Base-by-base conservation (phyloP, 2,797 vertebrate genomes). In the Xerus rutilus region DNA sequence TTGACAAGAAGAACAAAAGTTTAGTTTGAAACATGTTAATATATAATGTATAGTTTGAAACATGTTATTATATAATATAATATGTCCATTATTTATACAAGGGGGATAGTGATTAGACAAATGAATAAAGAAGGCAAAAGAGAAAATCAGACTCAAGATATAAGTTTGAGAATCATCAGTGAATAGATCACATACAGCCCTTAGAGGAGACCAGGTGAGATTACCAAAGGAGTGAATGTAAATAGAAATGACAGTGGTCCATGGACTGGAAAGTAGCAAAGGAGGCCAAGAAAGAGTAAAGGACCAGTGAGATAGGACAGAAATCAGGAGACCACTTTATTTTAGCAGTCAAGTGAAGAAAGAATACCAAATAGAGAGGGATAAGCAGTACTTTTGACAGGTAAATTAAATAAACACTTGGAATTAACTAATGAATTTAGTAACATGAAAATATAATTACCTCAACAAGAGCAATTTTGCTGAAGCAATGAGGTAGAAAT, bases 361-460 rank as follows among this genome's bases (percentile, higher is more conserved):
- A 35, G n/a, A 23, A 39, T 20, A 49, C 8, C 64, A 17, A 20
- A 74, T 21, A 74, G 18, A 13, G 23, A 65, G 23, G 25, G 32
- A 7, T 21, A 7, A 15, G 0, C 10, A 15, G 9, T 25, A 45
- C 35, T 64, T 0, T 0, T 20, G n/a, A 52, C 8, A 43, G 7
- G 14, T 45, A 86, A n/a, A 64, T 89, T 89, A 73, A 73, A 45
- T 18, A 70, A 70, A 2, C 32, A 49, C 18, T 3, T 62, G 79
- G 30, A 39, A 17, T 12, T 35, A 49, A 69, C 35, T 21, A 20
- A 39, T 52, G 39, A 2, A 39, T 15, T 18, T 70, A 20, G 12
- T 23, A 1, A 57, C 6, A 2, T 43, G 17, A 32, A 7, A 13
- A 47, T 70, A 30, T 20, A 23, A 49, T 35, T 13, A n/a, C 14